phyloP scores from a whole-genome alignment of 2,113 vertebrate genomes.

The Fulmarus glacialis region DNA sequence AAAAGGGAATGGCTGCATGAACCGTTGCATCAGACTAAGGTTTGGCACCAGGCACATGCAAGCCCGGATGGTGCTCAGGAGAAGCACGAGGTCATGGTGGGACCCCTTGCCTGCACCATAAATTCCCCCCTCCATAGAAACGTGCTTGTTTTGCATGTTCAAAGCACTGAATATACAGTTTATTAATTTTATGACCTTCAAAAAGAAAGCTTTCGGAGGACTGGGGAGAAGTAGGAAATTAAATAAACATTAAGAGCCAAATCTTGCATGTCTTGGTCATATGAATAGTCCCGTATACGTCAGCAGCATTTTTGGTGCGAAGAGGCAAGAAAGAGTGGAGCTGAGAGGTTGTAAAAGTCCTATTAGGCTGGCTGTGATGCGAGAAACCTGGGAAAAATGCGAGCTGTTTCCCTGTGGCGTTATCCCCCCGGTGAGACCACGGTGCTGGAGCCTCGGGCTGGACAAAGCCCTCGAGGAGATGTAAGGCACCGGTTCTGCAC shows the following conservation, averaged over 20 bases:
- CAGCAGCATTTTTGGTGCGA: neutral
- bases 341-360: neutral
- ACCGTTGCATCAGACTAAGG: neutral
- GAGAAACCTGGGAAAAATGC: neutral
- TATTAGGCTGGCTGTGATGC: neutral
- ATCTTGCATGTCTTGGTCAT: neutral
- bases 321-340: neutral
- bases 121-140: neutral
- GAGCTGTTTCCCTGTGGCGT: neutral
- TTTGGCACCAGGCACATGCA: neutral
- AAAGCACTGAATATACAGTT: neutral
- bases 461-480: neutral
- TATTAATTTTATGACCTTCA: neutral
- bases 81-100: neutral
- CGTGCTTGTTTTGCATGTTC: neutral
- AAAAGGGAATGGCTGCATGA: neutral
- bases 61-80: rapidly evolving
- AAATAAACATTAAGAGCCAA: neutral
- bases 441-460: neutral
- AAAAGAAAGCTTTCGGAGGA: neutral
- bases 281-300: rapidly evolving
- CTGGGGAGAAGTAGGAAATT: neutral
- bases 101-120: neutral
- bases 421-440: rapidly evolving
- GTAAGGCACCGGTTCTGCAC: rapidly evolving